Evolutionary conservation across 2,113 vertebrate genomes (phyloP), one percentile per base, ranked within the genome.

Genomic region (Hemiprocne comata): DNA sequence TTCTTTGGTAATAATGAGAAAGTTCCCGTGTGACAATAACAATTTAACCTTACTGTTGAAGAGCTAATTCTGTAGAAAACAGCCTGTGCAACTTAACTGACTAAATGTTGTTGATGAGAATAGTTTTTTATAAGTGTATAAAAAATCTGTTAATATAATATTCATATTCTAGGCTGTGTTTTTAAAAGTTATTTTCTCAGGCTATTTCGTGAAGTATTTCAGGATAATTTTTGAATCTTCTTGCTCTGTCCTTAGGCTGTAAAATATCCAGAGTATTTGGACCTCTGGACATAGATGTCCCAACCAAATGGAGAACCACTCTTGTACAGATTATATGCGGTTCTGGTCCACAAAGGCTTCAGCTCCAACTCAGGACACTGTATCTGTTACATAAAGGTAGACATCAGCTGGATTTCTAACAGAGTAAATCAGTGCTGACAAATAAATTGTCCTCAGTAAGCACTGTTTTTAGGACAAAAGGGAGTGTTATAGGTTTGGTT

Each of bases 321-420:
- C 82, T 28, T 97, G 98, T n/a, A 42, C 40, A 42, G 40, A 42
- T 96, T 99, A 34, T 99, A 99, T 29, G 99, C 99, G 36, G 99
- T 99, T 19, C 98, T 99, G 67, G 99, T 99, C 6, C 99, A 99
- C 87, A 99, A 98, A 36, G 99, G 99, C 54, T 99, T 99, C 94
- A 99, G 98, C 90, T 99, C 99, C 93, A 99, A 99, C 4, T 98
- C 99, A 15, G 99, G 99, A 75, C 99, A 99, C 95, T 99, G 99
- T 96, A 99, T 98, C 96, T 99, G 99, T 95, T 99, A 99, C 92
- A 98, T 99, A 85, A 99, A 99, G 98, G 99, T 99, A 96, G 90
- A 14, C 38, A 62, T 6, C 69, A 46, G 55, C 61, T 77, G 60
- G 16, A 0, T 48, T 93, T 70, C 55, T 31, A 19, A 21, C 23